Percentiles rank a stretch among this genome's conserved stretches.
Evolutionary conservation across 2,113 vertebrate species (phyloP).

Genomic region (Lagenorhynchus albirostris): DNA sequence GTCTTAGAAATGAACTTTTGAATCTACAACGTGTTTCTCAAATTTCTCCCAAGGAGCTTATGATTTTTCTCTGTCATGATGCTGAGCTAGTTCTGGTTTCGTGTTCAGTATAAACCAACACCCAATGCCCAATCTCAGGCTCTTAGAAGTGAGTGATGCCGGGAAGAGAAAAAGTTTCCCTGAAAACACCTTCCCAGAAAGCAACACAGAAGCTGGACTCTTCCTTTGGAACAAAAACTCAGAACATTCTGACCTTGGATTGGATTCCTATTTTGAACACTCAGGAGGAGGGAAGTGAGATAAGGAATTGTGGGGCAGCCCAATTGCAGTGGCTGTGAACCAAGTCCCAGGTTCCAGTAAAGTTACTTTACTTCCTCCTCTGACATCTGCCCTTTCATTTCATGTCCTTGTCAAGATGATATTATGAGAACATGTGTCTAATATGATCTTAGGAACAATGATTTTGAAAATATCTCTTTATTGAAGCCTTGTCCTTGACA

Average conservation of each 20-base stretch:
- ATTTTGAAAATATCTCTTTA: neutral
- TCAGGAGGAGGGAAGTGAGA: neutral
- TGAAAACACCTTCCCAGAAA: neutral
- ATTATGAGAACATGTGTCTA: neutral
- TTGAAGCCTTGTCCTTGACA: neutral
- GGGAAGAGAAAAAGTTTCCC: neutral
- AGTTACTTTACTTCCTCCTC: neutral
- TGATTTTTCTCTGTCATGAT: neutral
- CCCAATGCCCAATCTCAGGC: neutral
- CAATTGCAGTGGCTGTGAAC: rapidly evolving
- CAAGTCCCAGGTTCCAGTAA: no score
- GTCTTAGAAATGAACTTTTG: neutral
- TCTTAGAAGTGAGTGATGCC: neutral
- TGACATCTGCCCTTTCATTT: neutral
- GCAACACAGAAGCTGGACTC: neutral
- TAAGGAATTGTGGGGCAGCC: rapidly evolving
- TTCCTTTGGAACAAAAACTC: neutral
- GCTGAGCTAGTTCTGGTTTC: neutral
- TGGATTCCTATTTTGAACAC: neutral
- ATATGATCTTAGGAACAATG: neutral
- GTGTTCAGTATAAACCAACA: neutral
- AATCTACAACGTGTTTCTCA: neutral
- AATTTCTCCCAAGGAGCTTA: neutral
- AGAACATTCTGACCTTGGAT: neutral
- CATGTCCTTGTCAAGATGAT: neutral